Evolutionary conservation across 2,113 vertebrate genomes (phyloP).

Genomic region (Gobiocypris rarus): DNA sequence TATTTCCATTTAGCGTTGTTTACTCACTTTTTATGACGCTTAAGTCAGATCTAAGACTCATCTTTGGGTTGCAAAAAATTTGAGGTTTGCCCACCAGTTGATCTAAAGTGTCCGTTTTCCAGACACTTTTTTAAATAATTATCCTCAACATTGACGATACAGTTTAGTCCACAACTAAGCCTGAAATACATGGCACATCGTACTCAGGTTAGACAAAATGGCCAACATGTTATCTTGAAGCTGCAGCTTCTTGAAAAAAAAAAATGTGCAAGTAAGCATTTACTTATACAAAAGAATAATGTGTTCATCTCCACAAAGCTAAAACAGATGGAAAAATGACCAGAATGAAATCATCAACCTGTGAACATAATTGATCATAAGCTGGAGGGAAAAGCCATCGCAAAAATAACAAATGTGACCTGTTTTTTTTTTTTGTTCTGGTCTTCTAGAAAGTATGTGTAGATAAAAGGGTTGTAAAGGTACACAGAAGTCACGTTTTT

Average conservation of each 20-base stretch:
- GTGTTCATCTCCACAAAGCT: constrained; percentile 29
- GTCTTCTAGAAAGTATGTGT: not conserved
- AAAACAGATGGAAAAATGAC: constrained; percentile 26
- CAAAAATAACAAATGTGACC: constrained; percentile 4
- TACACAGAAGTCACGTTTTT: too few relatives aligned
- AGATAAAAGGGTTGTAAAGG: not conserved
- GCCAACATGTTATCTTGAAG: not conserved
- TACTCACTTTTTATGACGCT: not conserved
- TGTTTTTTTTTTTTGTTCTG: not conserved
- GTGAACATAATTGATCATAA: not conserved
- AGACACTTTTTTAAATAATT: not conserved
- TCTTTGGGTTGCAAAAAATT: not conserved
- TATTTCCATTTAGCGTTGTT: not conserved
- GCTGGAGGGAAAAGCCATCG: not conserved
- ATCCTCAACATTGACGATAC: not conserved
- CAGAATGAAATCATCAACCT: not conserved
- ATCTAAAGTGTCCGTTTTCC: not conserved
- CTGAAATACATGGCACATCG: not conserved
- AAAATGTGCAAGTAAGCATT: not conserved
- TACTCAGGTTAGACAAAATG: not conserved
- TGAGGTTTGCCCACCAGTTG: not conserved
- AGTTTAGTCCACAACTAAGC: not conserved
- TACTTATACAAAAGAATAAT: constrained; percentile 21
- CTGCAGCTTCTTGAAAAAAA: constrained; percentile 16
- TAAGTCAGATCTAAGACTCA: not conserved